A percentile compares a stretch with the other conserved stretches of the same genome.
phyloP scores from a whole-genome alignment of 2,888 invertebrate genomes.

The Dioctria rufipes region DNA sequence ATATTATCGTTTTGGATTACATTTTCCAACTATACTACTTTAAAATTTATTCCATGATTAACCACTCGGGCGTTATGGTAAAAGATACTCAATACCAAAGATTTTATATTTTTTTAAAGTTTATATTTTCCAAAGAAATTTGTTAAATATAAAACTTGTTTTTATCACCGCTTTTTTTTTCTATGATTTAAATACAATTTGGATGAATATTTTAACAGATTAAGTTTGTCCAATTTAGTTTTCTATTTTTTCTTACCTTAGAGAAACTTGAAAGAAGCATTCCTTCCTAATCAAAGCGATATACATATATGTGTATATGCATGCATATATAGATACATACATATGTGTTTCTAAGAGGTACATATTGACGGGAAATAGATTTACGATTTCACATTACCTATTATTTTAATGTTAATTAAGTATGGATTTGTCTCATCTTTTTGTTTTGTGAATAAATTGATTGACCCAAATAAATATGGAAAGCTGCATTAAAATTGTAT shows the following conservation, averaged over 20 bases:
- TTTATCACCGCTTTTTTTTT: constrained; percentile 32
- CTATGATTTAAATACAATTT: constrained; percentile 31
- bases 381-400: not conserved
- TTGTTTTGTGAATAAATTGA: not conserved
- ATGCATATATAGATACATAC: no score
- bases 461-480: not conserved
- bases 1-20: no score
- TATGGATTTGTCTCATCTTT: not conserved
- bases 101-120: no score
- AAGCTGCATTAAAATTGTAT: not conserved
- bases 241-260: not conserved
- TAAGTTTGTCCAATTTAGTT: not conserved
- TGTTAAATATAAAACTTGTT: not conserved
- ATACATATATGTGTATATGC: no score
- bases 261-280: no score
- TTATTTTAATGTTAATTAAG: not conserved
- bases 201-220: constrained; percentile 35
- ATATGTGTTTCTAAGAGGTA: no score
- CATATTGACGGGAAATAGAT: not conserved
- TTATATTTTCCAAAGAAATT: not conserved
- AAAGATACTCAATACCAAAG: no score
- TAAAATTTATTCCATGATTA: constrained; percentile 9
- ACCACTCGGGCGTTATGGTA: not conserved
- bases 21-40: not conserved
- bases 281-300: no score